Base-by-base conservation (phyloP, 2,888 invertebrate genomes). In the Atherix ibis region DNA sequence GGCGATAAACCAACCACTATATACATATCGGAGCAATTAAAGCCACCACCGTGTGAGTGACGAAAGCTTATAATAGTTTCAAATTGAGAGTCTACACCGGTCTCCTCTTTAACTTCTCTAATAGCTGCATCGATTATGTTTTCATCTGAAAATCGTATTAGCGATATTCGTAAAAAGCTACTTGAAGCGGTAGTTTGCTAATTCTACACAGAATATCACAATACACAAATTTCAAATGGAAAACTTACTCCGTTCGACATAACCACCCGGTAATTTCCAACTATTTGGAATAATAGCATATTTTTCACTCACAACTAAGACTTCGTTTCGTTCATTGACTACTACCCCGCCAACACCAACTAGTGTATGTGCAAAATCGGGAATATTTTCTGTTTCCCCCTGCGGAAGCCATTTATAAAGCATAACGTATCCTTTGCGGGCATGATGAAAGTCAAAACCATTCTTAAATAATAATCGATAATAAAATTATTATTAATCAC, bases 231-330 rank as follows among this genome's bases (percentile, higher is more conserved):
- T 28, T 2, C 5, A 34, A 34, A 28, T 28, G 18, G 36, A 30
- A 16, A 33, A 39, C 45, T 49, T 58, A 81, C 84, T 76, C 61
- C 77, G 78, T 56, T 91, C 83, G 13, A 85, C 83, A 62, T 82
- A 83, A 32, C 92, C 92, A 34, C 94, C 92, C 12, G 94, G 92
- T 5, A 92, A 63, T 63, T 92, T 92, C 88, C 88, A 92, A 49
- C 46, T 70, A 43, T 53, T 65, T 56, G 44, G 48, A 18, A 58
- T 54, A 34, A 60, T 38, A 2, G 60, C 48, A 47, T 47, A 53
- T 49, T 73, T 73, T 52, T 94, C 91, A 44, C 73, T 69, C 0
- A 94, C 81, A 14, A 83, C 81, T 33, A 94, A 64, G 34, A 94
- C 62, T 61, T 88, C 71, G 35, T 76, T 67, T 6, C 72, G 65